A percentile compares a stretch with the other conserved stretches of the same genome.
Conservation (phyloP, 2,888 invertebrate genomes). For the Conops quadrifasciatus region DNA sequence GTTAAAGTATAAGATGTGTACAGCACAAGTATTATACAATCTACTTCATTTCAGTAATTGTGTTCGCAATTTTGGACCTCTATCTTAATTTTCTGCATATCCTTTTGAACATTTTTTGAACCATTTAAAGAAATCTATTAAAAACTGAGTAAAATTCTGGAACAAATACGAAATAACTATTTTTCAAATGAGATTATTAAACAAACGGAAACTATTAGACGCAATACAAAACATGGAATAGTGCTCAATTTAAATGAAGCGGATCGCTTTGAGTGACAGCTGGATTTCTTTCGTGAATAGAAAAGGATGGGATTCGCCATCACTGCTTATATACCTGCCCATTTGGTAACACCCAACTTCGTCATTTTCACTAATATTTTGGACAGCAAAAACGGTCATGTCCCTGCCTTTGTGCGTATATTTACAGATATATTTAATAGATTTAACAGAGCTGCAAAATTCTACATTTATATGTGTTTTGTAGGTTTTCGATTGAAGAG, state of each 20-base stretch:
- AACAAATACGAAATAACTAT: neutral
- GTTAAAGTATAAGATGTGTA: no score
- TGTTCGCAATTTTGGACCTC: neutral
- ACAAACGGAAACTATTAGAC: neutral
- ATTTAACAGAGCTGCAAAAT: no score
- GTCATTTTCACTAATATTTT: constrained; percentile 32
- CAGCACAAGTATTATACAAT: neutral
- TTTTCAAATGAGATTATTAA: neutral
- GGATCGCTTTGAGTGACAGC: no score
- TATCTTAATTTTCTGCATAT: neutral
- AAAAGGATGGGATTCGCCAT: no score
- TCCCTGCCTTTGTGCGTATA: constrained; percentile 40
- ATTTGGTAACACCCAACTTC: constrained; percentile 41
- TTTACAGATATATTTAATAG: constrained; percentile 48
- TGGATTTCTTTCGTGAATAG: no score
- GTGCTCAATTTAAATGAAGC: constrained; percentile 1
- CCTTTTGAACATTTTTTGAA: neutral
- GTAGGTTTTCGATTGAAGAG: constrained; percentile 47
- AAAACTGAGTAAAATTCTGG: neutral
- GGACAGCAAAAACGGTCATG: constrained; percentile 38
- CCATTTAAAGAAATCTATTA: constrained; percentile 1
- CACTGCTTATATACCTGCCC: no score
- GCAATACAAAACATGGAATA: neutral
- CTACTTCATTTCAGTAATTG: constrained; percentile 1
- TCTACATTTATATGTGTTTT: constrained; percentile 58